Conservation (phyloP, 2,888 invertebrate genomes). For the Cheilosia soror region DNA sequence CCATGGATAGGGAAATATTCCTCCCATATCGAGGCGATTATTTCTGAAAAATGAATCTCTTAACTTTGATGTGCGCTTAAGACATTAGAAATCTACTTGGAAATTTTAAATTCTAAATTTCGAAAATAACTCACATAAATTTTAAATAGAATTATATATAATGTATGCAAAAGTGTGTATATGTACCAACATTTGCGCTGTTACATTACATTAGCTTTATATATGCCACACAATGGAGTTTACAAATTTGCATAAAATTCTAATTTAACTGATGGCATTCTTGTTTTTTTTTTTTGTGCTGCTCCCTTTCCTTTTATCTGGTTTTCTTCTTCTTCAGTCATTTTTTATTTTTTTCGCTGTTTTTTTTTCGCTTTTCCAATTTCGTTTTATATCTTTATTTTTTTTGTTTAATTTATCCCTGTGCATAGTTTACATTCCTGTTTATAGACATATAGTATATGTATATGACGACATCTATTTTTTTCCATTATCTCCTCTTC, state of each 20-base stretch:
- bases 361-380: constrained; percentile 46
- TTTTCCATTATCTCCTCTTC: constrained; percentile 24
- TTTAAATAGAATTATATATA: background rate
- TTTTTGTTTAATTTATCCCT: constrained; percentile 36
- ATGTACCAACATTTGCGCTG: constrained; percentile 3
- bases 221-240: constrained; percentile 54
- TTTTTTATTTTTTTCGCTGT: constrained; percentile 12
- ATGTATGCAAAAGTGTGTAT: constrained; percentile 1
- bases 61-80: background rate
- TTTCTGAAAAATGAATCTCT: background rate
- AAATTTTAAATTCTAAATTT: constrained; percentile 1
- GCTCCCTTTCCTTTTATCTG: constrained; percentile 12
- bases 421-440: constrained; percentile 43
- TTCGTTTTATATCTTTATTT: constrained; percentile 49
- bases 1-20: background rate
- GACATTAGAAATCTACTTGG: background rate
- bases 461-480: constrained; percentile 12
- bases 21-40: background rate
- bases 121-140: constrained; percentile 2
- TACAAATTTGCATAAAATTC: constrained; percentile 74
- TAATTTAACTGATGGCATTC: constrained; percentile 70
- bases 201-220: constrained; percentile 12
- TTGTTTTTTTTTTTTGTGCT: constrained; percentile 19
- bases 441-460: background rate
- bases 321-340: constrained; percentile 17